phyloP scores from a whole-genome alignment of 2,797 vertebrate species.

The Streptopelia turtur region DNA sequence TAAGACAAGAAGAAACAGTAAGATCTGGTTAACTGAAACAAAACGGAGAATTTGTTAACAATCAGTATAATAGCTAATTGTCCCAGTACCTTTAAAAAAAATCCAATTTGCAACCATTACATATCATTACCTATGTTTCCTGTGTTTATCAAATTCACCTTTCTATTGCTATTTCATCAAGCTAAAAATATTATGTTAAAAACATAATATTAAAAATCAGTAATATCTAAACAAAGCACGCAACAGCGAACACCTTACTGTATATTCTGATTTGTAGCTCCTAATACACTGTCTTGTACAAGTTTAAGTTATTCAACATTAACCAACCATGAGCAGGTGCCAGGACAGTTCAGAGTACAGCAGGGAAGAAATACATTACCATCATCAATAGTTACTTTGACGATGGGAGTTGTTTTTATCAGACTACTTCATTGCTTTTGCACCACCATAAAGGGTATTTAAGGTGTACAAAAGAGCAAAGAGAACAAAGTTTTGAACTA shows the following conservation, averaged over 20 bases:
- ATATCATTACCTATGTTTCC: not conserved
- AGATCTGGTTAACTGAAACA: conserved; percentile 88
- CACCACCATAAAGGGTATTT: not conserved
- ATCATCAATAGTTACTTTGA: not conserved
- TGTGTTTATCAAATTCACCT: not conserved
- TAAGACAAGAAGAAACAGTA: conserved; percentile 88
- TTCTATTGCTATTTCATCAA: not conserved
- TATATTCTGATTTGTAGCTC: not conserved
- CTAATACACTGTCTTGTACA: not conserved
- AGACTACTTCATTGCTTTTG: not conserved
- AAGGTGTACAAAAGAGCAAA: not conserved
- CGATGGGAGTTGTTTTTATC: not conserved
- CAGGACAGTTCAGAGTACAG: not conserved
- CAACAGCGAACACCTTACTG: not conserved
- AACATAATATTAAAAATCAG: not conserved
- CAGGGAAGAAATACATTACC: not conserved
- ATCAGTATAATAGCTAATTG: not conserved
- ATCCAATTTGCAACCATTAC: not conserved
- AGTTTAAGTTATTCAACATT: not conserved
- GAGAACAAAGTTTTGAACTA: not conserved
- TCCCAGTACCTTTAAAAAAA: not conserved
- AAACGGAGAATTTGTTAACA: not conserved
- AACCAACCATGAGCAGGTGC: not conserved
- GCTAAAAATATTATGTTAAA: not conserved
- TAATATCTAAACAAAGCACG: not conserved